phyloP scores from a whole-genome alignment of 2,797 vertebrate genomes.

The Uromys caudimaculatus region DNA sequence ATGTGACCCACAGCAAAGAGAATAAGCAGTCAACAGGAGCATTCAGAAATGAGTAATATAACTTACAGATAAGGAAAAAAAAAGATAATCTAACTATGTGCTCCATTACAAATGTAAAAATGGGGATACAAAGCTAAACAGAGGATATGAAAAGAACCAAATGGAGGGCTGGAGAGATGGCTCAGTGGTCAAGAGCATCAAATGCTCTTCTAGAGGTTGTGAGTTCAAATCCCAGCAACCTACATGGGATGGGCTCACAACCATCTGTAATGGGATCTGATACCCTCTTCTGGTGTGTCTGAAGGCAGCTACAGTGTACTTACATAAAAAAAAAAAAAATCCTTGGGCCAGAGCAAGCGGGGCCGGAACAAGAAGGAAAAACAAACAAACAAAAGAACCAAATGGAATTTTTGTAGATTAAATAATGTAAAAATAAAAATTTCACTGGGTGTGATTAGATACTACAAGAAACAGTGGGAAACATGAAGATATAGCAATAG shows the following conservation, averaged over 20 bases:
- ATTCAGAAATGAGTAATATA: background rate
- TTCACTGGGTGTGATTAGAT: background rate
- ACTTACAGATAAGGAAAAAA: background rate
- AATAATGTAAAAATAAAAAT: background rate
- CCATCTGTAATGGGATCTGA: too few relatives aligned
- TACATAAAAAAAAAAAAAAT: too few relatives aligned
- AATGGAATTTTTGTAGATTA: background rate
- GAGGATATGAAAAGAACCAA: constrained; percentile 2
- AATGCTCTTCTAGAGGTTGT: too few relatives aligned
- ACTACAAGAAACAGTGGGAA: background rate
- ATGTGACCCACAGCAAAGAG: background rate
- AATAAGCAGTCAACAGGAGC: constrained; percentile 11
- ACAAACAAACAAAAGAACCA: background rate
- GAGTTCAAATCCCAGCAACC: too few relatives aligned
- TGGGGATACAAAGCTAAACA: background rate
- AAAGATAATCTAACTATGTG: background rate
- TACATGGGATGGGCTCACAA: too few relatives aligned
- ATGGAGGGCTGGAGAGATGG: background rate
- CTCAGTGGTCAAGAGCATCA: too few relatives aligned
- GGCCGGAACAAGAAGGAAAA: too few relatives aligned
- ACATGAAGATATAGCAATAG: constrained; percentile 7
- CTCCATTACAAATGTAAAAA: background rate
- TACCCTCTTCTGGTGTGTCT: too few relatives aligned
- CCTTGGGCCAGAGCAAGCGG: too few relatives aligned
- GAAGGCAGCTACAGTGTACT: too few relatives aligned